These are phyloP conservation scores for Spilogale gracilis DNA, from an alignment of 2,113 vertebrate species.

Conservation along the genomic window DNA sequence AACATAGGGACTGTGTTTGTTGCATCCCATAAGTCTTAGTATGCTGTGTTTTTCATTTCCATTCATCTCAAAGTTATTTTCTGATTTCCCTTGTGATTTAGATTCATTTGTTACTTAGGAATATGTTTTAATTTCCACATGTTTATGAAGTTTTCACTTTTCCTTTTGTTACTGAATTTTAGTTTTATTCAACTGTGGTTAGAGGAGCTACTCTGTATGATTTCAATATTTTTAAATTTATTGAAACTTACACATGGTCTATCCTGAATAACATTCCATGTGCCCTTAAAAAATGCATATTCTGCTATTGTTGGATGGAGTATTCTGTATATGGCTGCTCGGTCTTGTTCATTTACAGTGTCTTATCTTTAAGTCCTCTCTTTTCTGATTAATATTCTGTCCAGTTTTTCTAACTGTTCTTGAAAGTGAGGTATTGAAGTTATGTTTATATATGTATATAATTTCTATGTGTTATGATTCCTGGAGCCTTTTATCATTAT, in stretches of 20 bases:
- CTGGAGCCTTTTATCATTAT: not conserved
- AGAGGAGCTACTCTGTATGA: not conserved
- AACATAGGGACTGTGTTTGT: not conserved
- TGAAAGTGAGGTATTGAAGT: not conserved
- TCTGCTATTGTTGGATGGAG: not conserved
- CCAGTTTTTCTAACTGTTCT: not conserved
- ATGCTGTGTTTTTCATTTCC: not conserved
- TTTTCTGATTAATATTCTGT: not conserved
- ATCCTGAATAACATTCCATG: not conserved
- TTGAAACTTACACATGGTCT: not conserved
- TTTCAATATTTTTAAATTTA: not conserved
- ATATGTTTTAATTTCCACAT: not conserved
- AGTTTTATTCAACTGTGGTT: not conserved
- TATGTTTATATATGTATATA: not conserved
- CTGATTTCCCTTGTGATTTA: not conserved
- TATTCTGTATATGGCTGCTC: not conserved
- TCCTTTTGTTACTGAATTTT: not conserved
- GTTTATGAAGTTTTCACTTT: not conserved
- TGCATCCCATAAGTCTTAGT: not conserved
- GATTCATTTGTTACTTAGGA: not conserved
- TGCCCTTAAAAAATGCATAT: not conserved
- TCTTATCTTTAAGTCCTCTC: not conserved
- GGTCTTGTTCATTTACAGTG: not conserved
- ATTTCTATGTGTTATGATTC: not conserved
- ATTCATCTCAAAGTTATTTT: not conserved